phyloP scores from a whole-genome alignment of 2,797 vertebrate species.

The Lateolabrax maculatus region DNA sequence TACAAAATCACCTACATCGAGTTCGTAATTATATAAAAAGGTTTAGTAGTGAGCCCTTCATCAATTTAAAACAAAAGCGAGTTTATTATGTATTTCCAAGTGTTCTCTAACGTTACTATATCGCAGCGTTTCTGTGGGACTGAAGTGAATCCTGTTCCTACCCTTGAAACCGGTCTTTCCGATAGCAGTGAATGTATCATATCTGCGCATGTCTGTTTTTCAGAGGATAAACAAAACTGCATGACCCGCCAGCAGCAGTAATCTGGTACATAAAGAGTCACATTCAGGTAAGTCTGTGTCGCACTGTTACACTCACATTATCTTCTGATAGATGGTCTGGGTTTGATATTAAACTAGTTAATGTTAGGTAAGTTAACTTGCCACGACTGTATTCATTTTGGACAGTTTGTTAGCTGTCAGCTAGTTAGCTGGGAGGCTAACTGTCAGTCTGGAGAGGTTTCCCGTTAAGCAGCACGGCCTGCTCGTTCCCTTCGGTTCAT shows the following conservation, averaged over 20 bases:
- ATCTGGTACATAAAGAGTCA: constrained; percentile 4
- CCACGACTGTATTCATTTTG: neutral
- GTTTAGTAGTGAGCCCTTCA: too few species aligned
- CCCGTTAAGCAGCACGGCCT: neutral
- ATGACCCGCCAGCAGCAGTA: neutral
- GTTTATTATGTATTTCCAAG: neutral
- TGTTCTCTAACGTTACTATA: too few species aligned
- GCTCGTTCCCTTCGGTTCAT: neutral
- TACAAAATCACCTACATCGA: neutral
- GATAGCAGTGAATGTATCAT: neutral
- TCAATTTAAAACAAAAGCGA: neutral
- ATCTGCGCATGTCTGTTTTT: constrained; percentile 32
- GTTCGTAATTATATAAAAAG: too few species aligned
- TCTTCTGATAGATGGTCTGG: too few species aligned
- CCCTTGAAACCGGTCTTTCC: neutral
- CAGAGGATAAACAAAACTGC: constrained; percentile 26
- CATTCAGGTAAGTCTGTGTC: constrained; percentile 33
- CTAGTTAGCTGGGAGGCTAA: constrained; percentile 1
- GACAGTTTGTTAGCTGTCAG: neutral
- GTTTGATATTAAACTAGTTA: neutral
- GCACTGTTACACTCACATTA: neutral
- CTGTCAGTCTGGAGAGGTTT: neutral
- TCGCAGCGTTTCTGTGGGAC: too few species aligned
- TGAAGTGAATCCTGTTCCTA: too few species aligned
- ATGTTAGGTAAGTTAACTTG: neutral